These are phyloP conservation scores for Mamestra brassicae DNA, from an alignment of 2,888 invertebrate species.

Conservation along the genomic window DNA sequence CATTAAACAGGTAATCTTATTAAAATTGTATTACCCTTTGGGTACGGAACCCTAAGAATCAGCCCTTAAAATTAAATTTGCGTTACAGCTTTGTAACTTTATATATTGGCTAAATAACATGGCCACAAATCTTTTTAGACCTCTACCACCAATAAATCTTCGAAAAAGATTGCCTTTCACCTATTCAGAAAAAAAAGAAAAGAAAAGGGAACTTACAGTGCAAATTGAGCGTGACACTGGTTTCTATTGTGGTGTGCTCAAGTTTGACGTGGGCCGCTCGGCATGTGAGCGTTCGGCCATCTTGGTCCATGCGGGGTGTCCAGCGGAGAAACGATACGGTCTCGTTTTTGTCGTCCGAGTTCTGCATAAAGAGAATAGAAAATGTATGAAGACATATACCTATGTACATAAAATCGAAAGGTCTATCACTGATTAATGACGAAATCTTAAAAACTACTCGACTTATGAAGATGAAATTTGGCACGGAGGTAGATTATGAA, in stretches of 20 bases:
- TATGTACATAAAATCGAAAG: no score
- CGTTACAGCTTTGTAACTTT: no score
- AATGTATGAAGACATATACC: no score
- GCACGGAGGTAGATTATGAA: no score
- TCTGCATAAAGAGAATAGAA: slow-evolving; percentile 85
- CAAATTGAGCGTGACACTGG: slow-evolving; percentile 95
- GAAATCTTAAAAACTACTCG: no score
- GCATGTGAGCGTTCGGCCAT: slow-evolving; percentile 95
- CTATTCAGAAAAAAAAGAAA: slow-evolving; percentile 42
- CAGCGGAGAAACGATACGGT: slow-evolving; percentile 95
- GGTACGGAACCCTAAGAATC: no score
- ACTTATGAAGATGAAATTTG: no score
- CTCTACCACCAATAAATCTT: slow-evolving; percentile 24
- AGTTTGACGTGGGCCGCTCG: slow-evolving; percentile 95
- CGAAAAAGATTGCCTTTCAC: slow-evolving; percentile 19
- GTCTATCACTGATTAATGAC: no score
- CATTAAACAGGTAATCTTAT: no score
- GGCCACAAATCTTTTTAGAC: slow-evolving; percentile 14
- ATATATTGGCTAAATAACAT: background rate
- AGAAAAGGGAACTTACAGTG: slow-evolving; percentile 94
- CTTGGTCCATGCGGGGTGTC: slow-evolving; percentile 94
- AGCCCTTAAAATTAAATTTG: no score
- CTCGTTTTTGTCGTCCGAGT: slow-evolving; percentile 95
- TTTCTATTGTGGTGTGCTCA: slow-evolving; percentile 94
- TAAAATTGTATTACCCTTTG: no score